Evolutionary conservation across 2,113 vertebrate species (phyloP).

Genomic region (Xiphophorus hellerii): DNA sequence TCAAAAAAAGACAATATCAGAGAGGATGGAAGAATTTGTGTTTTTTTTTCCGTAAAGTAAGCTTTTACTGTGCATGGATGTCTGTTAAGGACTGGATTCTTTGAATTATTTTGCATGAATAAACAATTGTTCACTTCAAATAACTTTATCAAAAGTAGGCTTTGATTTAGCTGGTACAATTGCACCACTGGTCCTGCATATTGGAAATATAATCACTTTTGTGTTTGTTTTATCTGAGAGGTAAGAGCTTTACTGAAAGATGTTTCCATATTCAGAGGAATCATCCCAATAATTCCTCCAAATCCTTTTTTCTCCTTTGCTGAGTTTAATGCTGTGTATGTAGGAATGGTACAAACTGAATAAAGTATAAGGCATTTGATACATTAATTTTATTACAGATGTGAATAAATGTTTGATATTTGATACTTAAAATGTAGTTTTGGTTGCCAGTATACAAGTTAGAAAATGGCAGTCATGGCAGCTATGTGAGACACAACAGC

Average conservation of each 20-base stretch:
- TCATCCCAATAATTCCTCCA: not conserved
- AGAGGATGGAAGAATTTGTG: not conserved
- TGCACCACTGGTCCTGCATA: not conserved
- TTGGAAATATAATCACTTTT: not conserved
- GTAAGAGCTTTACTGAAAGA: constrained; percentile 19
- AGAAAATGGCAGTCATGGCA: constrained; percentile 1
- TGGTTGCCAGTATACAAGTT: not conserved
- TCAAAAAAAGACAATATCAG: not conserved
- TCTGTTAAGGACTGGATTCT: not conserved
- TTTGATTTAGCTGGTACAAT: not conserved
- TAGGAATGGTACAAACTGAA: not conserved
- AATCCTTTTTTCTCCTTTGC: constrained; percentile 7
- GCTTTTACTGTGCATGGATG: not conserved
- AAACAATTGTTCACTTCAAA: not conserved
- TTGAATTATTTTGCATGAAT: not conserved
- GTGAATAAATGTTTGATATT: not conserved
- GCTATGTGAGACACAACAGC: not conserved
- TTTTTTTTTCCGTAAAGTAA: not conserved
- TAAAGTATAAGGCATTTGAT: not conserved
- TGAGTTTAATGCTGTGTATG: not conserved
- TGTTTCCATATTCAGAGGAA: constrained; percentile 17
- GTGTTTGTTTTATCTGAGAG: constrained; percentile 4
- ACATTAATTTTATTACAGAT: not conserved
- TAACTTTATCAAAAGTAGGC: not conserved
- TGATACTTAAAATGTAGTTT: not conserved